Conservation (phyloP, 1,140 invertebrate genomes). For the Contarinia nasturtii region DNA sequence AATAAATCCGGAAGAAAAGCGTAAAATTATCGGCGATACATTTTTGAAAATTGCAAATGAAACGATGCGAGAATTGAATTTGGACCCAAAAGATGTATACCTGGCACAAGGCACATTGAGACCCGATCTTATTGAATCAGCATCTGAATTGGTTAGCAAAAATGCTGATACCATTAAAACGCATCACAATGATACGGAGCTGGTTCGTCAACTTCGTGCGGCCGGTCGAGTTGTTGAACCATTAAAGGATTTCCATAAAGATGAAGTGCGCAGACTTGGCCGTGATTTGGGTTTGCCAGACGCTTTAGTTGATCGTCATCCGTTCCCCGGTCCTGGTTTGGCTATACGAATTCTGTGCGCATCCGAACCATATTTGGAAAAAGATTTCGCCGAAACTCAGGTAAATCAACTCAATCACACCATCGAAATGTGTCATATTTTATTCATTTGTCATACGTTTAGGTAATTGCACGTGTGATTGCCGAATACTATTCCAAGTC, state of each 20-base stretch:
- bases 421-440: no score
- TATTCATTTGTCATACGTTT: constrained; percentile 4
- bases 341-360: constrained; percentile 92
- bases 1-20: constrained; percentile 85
- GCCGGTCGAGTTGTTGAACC: constrained; percentile 88
- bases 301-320: constrained; percentile 81
- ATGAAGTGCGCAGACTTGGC: constrained; percentile 81
- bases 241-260: constrained; percentile 98
- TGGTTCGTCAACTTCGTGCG: constrained; percentile 73
- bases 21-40: constrained; percentile 97
- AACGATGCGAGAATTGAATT: constrained; percentile 57
- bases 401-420: constrained; percentile 22
- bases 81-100: constrained; percentile 69
- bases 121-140: constrained; percentile 96
- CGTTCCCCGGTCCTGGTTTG: constrained; percentile 89
- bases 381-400: constrained; percentile 89
- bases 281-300: constrained; percentile 73
- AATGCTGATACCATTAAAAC: constrained; percentile 95
- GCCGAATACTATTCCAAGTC: constrained; percentile 82
- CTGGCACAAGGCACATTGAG: constrained; percentile 82
- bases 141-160: constrained; percentile 65
- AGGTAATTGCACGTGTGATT: constrained; percentile 83
- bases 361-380: constrained; percentile 87
- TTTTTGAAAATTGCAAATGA: constrained; percentile 84
- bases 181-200: constrained; percentile 97